Evolutionary conservation across 1,140 invertebrate species (phyloP), one percentile per base, ranked within the genome.

Genomic region (Drosophila teissieri): DNA sequence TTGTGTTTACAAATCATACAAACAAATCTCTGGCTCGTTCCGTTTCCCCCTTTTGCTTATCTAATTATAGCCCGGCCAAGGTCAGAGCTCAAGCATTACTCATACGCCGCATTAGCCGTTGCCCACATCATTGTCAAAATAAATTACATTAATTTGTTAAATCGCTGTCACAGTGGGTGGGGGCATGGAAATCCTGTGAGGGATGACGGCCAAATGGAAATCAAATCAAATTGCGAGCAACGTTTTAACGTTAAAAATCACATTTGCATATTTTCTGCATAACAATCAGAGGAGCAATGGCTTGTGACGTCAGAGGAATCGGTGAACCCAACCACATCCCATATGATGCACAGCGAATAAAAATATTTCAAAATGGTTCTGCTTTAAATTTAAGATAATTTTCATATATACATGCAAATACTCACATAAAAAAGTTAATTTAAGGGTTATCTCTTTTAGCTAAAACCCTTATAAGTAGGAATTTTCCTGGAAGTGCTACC

Each of bases 191-290:
- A 19, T 17, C 14, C 22, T 10, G 12, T 11, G 8, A 19, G 12
- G 40, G 11, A 27, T 34, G 51, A 15, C 15, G 49, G 3, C 48
- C 39, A 46, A 80, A 74, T 48, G 52, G 48, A 54, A 74, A 79
- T 52, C 69, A 76, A 78, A 79, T 78, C 76, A 67, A 73, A 78
- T 57, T 64, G 53, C 51, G 42, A 73, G 76, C 56, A 42, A 44
- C 54, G 55, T 42, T 80, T 65, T 73, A 77, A 90, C 31, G 88
- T 80, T 91, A 90, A 90, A 82, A 82, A 86, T 85, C 88, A 75
- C 80, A 90, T 90, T 90, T 90, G 68, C 88, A 90, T 90, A 90
- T 90, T 90, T 77, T 61, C 56, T 65, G 74, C 79, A 90, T 90
- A 90, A 90, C 86, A 90, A 88, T 90, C 89, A 80, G 78, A 44